phyloP scores from a whole-genome alignment of 2,797 vertebrate genomes.

The Clarias fuscus region DNA sequence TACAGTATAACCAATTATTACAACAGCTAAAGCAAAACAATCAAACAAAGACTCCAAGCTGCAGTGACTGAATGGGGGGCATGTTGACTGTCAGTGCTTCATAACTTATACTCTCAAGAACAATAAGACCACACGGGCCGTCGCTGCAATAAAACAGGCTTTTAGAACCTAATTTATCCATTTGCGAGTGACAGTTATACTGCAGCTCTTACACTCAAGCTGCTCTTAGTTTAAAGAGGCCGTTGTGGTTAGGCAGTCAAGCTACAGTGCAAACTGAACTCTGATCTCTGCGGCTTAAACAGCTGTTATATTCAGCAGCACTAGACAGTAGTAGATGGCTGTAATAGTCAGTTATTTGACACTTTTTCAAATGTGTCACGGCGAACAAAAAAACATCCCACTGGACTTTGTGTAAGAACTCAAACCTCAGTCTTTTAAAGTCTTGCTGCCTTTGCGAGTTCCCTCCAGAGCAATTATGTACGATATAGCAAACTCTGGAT shows the following conservation, averaged over 20 bases:
- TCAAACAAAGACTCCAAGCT: neutral
- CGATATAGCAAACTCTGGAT: conserved; percentile 62
- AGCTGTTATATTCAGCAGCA: conserved; percentile 28
- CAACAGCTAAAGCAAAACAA: conserved; percentile 11
- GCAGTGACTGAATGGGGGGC: conserved; percentile 2
- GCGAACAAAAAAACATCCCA: neutral
- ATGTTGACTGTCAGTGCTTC: neutral
- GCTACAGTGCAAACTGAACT: conserved; percentile 30
- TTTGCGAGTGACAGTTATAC: conserved; percentile 38
- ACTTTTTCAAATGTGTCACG: neutral
- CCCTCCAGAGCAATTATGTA: conserved; percentile 57
- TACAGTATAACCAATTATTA: neutral
- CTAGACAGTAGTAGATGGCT: conserved; percentile 8
- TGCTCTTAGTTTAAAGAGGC: conserved; percentile 29
- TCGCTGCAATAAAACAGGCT: conserved; percentile 21
- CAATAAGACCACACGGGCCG: conserved; percentile 22
- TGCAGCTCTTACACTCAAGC: conserved; percentile 32
- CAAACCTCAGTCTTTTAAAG: conserved; percentile 10
- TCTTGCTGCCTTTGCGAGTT: conserved; percentile 50
- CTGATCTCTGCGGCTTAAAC: conserved; percentile 30
- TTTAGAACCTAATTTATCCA: conserved; percentile 34
- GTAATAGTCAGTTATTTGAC: neutral
- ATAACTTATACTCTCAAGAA: conserved; percentile 4
- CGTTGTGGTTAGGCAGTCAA: conserved; percentile 26
- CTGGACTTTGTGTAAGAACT: neutral